Conservation (phyloP, 2,888 invertebrate genomes). For the Rapana venosa region DNA sequence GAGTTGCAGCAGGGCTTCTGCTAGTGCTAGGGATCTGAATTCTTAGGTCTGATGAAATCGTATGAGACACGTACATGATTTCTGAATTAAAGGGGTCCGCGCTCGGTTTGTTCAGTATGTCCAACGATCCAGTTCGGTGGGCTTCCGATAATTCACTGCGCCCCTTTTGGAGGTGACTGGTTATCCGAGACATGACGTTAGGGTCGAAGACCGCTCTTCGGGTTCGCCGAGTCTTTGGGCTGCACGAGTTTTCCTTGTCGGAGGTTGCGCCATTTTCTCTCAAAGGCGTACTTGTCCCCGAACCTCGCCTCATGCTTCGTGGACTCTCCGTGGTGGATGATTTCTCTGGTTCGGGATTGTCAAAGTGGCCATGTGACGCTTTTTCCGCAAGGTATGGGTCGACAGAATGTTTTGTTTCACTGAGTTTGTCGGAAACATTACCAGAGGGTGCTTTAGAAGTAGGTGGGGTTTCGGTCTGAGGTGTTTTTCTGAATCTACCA, state of each 20-base stretch:
- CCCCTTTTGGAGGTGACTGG: neutral
- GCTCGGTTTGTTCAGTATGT: neutral
- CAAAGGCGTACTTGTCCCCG: neutral
- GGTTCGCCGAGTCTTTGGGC: neutral
- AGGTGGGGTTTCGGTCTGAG: neutral
- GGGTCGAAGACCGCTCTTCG: neutral
- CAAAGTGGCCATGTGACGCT: neutral
- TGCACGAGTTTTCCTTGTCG: slow-evolving; percentile 21
- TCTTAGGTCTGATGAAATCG: neutral
- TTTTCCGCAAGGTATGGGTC: neutral
- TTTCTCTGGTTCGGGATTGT: neutral
- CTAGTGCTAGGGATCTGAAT: neutral
- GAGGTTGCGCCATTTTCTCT: neutral
- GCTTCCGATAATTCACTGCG: neutral
- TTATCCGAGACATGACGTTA: neutral
- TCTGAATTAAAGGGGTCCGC: neutral
- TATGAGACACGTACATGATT: neutral
- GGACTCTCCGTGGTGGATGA: neutral
- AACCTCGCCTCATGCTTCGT: neutral
- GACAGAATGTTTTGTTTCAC: neutral
- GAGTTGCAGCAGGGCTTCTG: too few species aligned
- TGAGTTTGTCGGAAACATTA: neutral
- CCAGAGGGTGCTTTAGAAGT: neutral
- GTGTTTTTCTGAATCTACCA: neutral
- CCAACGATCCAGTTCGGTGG: slow-evolving; percentile 9